Evolutionary conservation across 2,113 vertebrate genomes (phyloP), one percentile per base, ranked within the genome.

Genomic region (Pedionomus torquatus): DNA sequence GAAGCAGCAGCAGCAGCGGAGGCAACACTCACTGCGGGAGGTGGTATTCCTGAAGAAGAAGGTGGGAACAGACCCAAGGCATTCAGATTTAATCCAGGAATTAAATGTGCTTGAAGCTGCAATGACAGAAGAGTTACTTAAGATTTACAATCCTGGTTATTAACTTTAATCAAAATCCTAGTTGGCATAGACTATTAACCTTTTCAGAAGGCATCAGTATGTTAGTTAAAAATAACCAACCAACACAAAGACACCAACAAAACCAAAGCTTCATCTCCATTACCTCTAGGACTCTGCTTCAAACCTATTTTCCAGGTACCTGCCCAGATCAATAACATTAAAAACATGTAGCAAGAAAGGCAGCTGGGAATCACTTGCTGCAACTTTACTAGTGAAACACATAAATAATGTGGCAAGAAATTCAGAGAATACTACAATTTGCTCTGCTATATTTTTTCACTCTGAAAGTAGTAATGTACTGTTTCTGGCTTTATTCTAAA

Each of bases 91-190:
- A 99, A 98, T 92, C 99, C 99, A 93, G 99, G 99, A 97, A 99
- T 99, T 98, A 99, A 98, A 98, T 99, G 99, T 95, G 99, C 99
- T 98, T 99, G 99, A 97, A 99, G 99, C 99, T 99, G 98, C n/a
- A 98, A 95, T 57, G 46, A 78, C 51, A 97, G 89, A 96, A 95
- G 77, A 37, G 37, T 72, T 81, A 51, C 43, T 72, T 97, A 90
- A 96, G 71, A 94, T 86, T 94, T 93, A 94, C 44, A 92, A 54
- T 86, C 51, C 54, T 44, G 19, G 24, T 87, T 92, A 93, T 90
- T 93, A 92, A 85, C 49, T 54, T 82, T 7, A 77, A 76, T 37
- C 37, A 92, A 76, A 91, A 85, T 49, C 20, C 54, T 81, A 31
- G 39, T 10, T 94, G 74, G 72, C 68, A 74, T 16, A 60, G 11